Base-by-base conservation (phyloP, 2,113 vertebrate species). In the Microtus montanus region DNA sequence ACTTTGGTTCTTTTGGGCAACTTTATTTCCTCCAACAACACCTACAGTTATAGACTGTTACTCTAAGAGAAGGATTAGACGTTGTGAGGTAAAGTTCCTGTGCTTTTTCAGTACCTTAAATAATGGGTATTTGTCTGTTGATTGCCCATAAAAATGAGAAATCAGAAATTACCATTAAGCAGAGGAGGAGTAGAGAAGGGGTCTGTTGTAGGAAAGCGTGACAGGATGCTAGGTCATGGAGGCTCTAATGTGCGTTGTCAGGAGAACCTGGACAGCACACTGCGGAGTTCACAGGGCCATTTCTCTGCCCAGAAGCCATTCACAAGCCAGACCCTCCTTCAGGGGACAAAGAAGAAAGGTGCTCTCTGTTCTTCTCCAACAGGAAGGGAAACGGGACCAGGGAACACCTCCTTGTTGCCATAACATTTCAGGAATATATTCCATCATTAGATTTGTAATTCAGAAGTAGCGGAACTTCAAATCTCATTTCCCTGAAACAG, bases 181-280 rank as follows among this genome's bases (percentile, higher is more conserved):
- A 58, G 19, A n/a, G 19, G 7, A 33, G 26, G 33, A 41, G 3
- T 26, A 58, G 3, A 2, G 33, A 35, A 44, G 14, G 22, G 1
- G 12, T 28, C 1, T 20, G 4, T 38, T 68, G 19, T 22, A 30
- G 13, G 1, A 12, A 20, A 71, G n/a, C 2, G 10, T 2, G 24
- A 24, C 10, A 74, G 9, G 1, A 24, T 38, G 1, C 6, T 15
- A 47, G 61, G 1, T 71, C 14, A 73, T 13, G 2, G 26, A 77
- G 68, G 17, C 24, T 47, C 13, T 4, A n/a, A 7, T 0, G n/a
- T 89, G 15, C 0, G 35, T n/a, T 47, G 14, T 74, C 7, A 2
- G 9, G 5, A 58, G 30, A 82, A 28, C 1, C 6, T 66, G 58
- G 41, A 8, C 12, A 33, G 71, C 35, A 70, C 80, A 73, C 44